These are phyloP conservation scores for Helicoverpa zea DNA, from an alignment of 1,140 invertebrate species.

Conservation along the genomic window DNA sequence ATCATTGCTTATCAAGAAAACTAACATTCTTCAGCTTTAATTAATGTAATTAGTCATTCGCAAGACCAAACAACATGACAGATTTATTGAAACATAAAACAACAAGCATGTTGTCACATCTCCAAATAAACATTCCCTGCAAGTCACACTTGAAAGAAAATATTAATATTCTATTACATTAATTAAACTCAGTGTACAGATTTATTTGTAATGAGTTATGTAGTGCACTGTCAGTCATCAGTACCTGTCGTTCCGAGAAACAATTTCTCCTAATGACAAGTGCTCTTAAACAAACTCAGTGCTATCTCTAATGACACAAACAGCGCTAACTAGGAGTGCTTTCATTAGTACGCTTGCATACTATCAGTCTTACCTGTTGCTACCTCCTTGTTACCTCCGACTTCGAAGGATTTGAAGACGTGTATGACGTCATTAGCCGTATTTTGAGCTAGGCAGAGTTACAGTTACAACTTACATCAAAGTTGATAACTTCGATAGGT, in stretches of 20 bases:
- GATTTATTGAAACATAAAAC: neutral
- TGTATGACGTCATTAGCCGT: neutral
- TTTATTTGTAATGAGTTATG: neutral
- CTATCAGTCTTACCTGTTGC: neutral
- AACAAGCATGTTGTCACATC: no score
- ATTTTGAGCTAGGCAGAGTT: no score
- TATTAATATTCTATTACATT: no score
- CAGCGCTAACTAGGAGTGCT: slow-evolving; percentile 28
- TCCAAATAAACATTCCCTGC: neutral
- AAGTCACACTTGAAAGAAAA: no score
- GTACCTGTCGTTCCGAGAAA: slow-evolving; percentile 57
- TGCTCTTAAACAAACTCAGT: slow-evolving; percentile 38
- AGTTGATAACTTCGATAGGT: no score
- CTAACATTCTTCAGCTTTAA: no score
- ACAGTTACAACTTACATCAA: no score
- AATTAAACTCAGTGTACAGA: neutral
- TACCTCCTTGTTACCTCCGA: no score
- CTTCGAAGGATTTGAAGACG: no score
- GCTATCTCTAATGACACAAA: slow-evolving; percentile 57
- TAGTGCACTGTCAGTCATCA: slow-evolving; percentile 1
- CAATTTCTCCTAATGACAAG: slow-evolving; percentile 61
- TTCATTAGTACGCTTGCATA: slow-evolving; percentile 14
- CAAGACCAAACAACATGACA: neutral
- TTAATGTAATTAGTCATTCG: no score
- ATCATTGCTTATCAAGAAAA: no score